Conservation (phyloP, 1,140 invertebrate genomes). For the Zaprionus inermis region DNA sequence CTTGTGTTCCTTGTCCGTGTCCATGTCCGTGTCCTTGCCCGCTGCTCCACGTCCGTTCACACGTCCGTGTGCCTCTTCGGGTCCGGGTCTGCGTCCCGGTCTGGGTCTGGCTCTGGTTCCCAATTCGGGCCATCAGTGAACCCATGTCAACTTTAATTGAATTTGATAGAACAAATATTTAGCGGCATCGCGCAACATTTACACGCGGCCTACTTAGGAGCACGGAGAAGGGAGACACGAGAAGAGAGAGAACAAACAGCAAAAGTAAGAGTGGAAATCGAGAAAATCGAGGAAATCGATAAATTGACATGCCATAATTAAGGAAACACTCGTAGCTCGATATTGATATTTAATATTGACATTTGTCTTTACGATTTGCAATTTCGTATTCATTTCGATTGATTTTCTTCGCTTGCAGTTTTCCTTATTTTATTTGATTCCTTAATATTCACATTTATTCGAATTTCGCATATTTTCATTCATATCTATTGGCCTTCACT, state of each 20-base stretch:
- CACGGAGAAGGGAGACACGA: neutral
- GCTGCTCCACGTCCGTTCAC: neutral
- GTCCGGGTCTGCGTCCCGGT: neutral
- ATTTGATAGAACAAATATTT: constrained; percentile 81
- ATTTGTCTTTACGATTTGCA: neutral
- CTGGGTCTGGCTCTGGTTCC: neutral
- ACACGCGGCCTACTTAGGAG: constrained; percentile 39
- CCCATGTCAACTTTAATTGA: constrained; percentile 81
- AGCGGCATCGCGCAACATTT: constrained; percentile 60
- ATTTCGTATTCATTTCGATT: neutral
- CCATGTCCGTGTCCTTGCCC: neutral
- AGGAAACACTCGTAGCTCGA: neutral
- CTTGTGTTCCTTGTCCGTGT: neutral
- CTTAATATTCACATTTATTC: neutral
- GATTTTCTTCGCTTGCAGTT: neutral
- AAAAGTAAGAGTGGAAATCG: neutral
- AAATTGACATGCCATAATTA: constrained; percentile 43
- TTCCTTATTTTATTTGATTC: neutral
- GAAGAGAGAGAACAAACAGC: neutral
- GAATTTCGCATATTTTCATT: constrained; percentile 1
- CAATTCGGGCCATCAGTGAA: constrained; percentile 53
- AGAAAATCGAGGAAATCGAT: constrained; percentile 19
- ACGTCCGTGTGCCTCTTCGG: neutral
- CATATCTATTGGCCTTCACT: neutral
- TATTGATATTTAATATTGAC: constrained; percentile 4